phyloP scores from a whole-genome alignment of 2,888 invertebrate genomes.

The Stenoptilia bipunctidactyla region DNA sequence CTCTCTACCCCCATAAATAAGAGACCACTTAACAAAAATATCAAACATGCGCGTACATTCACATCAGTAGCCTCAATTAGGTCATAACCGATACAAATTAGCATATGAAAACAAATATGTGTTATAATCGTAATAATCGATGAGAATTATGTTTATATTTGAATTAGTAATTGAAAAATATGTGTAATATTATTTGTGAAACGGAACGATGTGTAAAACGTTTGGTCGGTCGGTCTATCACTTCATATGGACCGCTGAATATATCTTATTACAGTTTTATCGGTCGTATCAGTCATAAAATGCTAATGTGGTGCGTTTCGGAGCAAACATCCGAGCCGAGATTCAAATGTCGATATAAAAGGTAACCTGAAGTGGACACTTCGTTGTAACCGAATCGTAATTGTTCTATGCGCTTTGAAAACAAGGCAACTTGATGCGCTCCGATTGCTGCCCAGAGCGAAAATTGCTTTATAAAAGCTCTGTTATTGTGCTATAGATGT shows the following conservation, averaged over 20 bases:
- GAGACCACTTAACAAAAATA: neutral
- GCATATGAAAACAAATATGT: too few relatives aligned
- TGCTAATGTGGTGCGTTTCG: constrained; percentile 66
- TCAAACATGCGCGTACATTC: neutral
- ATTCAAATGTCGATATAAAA: constrained; percentile 68
- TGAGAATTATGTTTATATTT: too few relatives aligned
- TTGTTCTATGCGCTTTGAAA: constrained; percentile 63
- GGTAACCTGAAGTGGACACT: constrained; percentile 67
- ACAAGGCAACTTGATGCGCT: constrained; percentile 60
- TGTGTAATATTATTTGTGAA: too few relatives aligned
- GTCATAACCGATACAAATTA: too few relatives aligned
- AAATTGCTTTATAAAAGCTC: constrained; percentile 64
- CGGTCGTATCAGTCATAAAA: constrained; percentile 70
- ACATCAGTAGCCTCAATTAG: too few relatives aligned
- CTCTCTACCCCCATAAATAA: neutral
- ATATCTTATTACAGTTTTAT: constrained; percentile 69
- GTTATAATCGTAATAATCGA: too few relatives aligned
- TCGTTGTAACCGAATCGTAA: constrained; percentile 64
- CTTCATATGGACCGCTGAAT: constrained; percentile 60
- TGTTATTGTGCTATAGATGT: constrained; percentile 46
- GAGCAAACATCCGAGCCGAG: constrained; percentile 69
- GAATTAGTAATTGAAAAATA: too few relatives aligned
- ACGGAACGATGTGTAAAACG: neutral
- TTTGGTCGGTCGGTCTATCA: constrained; percentile 47
- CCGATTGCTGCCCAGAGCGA: constrained; percentile 48